Base-by-base conservation (phyloP, 1,140 invertebrate genomes). In the Drosophila quadrilineata region DNA sequence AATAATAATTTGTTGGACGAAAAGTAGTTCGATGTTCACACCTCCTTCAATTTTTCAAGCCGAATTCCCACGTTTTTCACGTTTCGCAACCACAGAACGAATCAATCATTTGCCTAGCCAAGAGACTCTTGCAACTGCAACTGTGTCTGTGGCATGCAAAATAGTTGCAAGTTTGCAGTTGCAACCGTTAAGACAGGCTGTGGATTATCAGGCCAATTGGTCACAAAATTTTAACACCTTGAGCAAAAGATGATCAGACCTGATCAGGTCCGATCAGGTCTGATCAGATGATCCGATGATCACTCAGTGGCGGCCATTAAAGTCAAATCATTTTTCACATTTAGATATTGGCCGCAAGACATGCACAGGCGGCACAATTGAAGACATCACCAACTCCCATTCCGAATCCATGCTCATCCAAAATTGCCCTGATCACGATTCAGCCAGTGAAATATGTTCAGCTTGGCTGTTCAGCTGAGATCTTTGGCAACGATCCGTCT, bases 321-420 rank as follows among this genome's bases (percentile, higher is more conserved):
- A 88, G 87, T 88, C 82, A 88, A 88, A 88, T 88, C 82, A 88
- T 88, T 88, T 88, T 88, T 87, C 87, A 88, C 87, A 88, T 88
- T 80, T 88, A 84, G 66, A 75, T 68, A 76, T 67, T 66, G 57
- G 57, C 57, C 58, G 75, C 43, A 29, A 43, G 70, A 45, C 67
- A 63, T 48, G 31, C 17, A 19, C 43, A 71, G 38, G 71, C 79
- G 79, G 79, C 79, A 59, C 79, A 85, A 85, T 79, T 85, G 79
- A 85, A 65, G 77, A 64, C 75, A 57, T 8, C 40, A 6, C 10
- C 12, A 16, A 22, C 17, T 53, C 2, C n/a, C 24, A 38, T 35
- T 36, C 12, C 35, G 28, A 73, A 40, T 59, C 53, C 57, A 64
- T 31, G 41, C n/a, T n/a, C 45, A 56, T 75, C 69, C 60, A 57